Percentiles rank a stretch among this genome's conserved stretches.
These are phyloP conservation scores for Troides oblongomaculatus DNA, from an alignment of 2,888 invertebrate species.

Conservation along the genomic window DNA sequence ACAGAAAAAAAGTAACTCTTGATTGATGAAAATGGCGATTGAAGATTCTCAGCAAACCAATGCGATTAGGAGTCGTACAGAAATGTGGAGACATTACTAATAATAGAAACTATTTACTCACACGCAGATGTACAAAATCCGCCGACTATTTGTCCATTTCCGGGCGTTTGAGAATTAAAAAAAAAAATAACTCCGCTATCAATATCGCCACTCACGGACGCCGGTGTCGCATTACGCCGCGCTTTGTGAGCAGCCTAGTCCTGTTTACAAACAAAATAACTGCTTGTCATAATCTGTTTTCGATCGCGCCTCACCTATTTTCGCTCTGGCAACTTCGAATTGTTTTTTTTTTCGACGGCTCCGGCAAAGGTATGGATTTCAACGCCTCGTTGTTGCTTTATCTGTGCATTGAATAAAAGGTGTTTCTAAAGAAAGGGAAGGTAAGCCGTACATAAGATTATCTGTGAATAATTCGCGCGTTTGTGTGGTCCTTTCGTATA, in stretches of 20 bases:
- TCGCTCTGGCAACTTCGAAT: constrained; percentile 67
- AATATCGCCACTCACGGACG: constrained; percentile 63
- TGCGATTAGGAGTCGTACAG: too few relatives aligned
- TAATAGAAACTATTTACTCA: constrained; percentile 45
- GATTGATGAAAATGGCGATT: too few relatives aligned
- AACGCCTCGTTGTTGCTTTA: constrained; percentile 75
- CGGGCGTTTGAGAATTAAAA: constrained; percentile 59
- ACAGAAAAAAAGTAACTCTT: too few relatives aligned
- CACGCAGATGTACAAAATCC: constrained; percentile 59
- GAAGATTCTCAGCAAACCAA: too few relatives aligned
- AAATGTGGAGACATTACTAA: constrained; percentile 34
- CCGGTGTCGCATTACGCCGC: constrained; percentile 75
- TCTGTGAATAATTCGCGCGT: constrained; percentile 57
- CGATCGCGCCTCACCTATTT: constrained; percentile 69
- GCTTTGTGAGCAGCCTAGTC: constrained; percentile 57
- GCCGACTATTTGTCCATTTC: constrained; percentile 74
- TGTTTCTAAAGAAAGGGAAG: constrained; percentile 67
- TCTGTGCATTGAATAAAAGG: constrained; percentile 58
- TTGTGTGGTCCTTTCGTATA: constrained; percentile 63
- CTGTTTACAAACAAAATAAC: constrained; percentile 79
- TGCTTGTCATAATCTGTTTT: constrained; percentile 79
- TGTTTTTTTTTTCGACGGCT: constrained; percentile 59
- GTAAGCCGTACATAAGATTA: constrained; percentile 56
- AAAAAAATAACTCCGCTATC: constrained; percentile 61
- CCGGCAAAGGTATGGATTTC: constrained; percentile 72